These are phyloP conservation scores for Dreissena polymorpha DNA, from an alignment of 1,140 invertebrate species.

Conservation along the genomic window DNA sequence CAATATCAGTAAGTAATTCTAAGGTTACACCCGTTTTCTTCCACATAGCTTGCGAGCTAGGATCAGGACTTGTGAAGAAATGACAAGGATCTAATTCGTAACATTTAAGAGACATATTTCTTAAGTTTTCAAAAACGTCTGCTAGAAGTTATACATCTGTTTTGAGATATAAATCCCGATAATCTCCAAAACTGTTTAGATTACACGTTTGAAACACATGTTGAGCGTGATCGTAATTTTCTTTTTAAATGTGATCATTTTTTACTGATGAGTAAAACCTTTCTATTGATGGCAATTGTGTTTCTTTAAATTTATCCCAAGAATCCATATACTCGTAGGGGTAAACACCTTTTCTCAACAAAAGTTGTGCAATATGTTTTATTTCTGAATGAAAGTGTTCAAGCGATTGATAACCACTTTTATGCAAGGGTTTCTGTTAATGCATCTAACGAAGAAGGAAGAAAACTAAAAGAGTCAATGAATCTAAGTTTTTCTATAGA, in stretches of 20 bases:
- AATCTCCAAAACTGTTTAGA: not conserved
- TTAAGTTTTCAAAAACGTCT: too few species aligned
- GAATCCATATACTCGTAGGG: constrained; percentile 54
- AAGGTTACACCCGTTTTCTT: constrained; percentile 51
- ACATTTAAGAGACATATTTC: too few species aligned
- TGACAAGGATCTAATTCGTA: too few species aligned
- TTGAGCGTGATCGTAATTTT: constrained; percentile 44
- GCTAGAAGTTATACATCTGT: too few species aligned
- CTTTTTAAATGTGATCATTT: constrained; percentile 32
- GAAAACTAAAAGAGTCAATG: constrained; percentile 57
- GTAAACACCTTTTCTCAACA: constrained; percentile 55
- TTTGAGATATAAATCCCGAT: constrained; percentile 39
- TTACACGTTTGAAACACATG: constrained; percentile 12
- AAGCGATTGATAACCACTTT: too few species aligned
- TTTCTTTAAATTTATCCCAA: constrained; percentile 53
- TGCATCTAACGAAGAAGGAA: too few species aligned
- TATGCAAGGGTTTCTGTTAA: too few species aligned
- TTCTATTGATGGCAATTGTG: constrained; percentile 40
- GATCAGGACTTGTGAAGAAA: too few species aligned
- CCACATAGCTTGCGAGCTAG: too few species aligned
- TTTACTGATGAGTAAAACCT: constrained; percentile 37
- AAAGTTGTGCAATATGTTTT: constrained; percentile 19
- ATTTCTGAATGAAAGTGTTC: too few species aligned
- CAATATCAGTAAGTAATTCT: constrained; percentile 14
- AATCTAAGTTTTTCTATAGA: constrained; percentile 34